Base-by-base conservation (phyloP, 2,888 invertebrate species). In the Ametastegia equiseti region DNA sequence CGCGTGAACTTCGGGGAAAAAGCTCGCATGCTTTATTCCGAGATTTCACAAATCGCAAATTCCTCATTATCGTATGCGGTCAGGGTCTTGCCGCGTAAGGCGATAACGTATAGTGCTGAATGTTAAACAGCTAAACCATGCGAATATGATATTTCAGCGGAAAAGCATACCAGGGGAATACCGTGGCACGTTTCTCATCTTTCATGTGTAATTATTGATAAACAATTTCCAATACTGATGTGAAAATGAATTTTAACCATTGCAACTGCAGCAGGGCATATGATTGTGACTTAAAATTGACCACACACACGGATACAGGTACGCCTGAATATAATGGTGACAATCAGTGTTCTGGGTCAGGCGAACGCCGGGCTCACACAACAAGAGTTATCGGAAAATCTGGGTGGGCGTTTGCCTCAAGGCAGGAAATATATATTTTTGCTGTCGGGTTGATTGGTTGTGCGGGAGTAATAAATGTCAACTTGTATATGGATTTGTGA, bases 351-450 rank as follows among this genome's bases (percentile, higher is more conserved):
- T 67, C 30, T 47, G 71, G 71, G 45, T 45, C 71, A 71, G 47
- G 5, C 45, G 69, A 71, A 30, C 30, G 63, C 63, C 27, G 7
- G 27, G 45, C 69, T 39, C 33, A 42, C 27, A 71, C 71, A 71
- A 71, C 54, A 54, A 75, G 27, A 75, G 54, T 75, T 75, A 75
- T 75, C 54, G 54, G 54, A 36, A 75, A 75, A 75, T 75, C 75
- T 54, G 36, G 36, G 75, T 39, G 75, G 54, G 36, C 47, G 47
- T 71, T 71, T 71, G 13, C 47, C 71, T 30, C n/a, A n/a, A 30
- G 30, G 71, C 47, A 45, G 23, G 47, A 71, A 71, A 71, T 47
- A 71, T 47, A 67, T 67, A 27, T 42, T 71, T 71, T 67, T 71
- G 2, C 30, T 47, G 47, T 71, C 27, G 27, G 45, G 45, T 13